These are phyloP conservation scores for Scotopteryx bipunctaria DNA, from an alignment of 2,888 invertebrate species.

Conservation along the genomic window DNA sequence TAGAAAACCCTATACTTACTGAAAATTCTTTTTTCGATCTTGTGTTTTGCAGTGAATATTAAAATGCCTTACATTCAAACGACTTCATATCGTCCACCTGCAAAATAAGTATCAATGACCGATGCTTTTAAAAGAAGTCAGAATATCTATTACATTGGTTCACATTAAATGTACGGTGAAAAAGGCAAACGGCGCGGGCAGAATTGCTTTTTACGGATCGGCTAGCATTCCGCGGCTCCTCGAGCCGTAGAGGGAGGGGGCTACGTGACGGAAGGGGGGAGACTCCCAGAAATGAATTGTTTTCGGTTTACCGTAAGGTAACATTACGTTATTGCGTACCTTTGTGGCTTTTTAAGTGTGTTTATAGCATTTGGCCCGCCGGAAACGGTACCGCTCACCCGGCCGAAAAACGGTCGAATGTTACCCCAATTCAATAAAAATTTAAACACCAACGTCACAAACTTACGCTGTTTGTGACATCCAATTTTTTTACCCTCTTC, in stretches of 20 bases:
- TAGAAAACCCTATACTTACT: too few relatives aligned
- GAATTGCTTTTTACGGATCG: conserved; percentile 80
- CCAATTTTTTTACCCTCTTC: conserved; percentile 39
- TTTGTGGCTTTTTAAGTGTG: conserved; percentile 70
- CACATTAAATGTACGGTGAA: conserved; percentile 76
- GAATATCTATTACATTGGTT: conserved; percentile 68
- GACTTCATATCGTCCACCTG: too few relatives aligned
- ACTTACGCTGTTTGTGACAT: conserved; percentile 39
- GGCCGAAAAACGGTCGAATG: conserved; percentile 30
- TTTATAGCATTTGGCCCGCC: conserved; percentile 58
- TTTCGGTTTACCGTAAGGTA: conserved; percentile 70
- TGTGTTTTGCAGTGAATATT: too few relatives aligned
- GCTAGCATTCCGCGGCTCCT: conserved; percentile 67
- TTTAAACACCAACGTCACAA: conserved; percentile 24
- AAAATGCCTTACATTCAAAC: too few relatives aligned
- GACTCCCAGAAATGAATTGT: conserved; percentile 70
- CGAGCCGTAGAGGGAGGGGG: conserved; percentile 39
- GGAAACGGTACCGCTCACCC: conserved; percentile 26
- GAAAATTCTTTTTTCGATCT: too few relatives aligned
- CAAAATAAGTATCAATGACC: conserved; percentile 36
- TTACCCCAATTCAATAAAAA: conserved; percentile 38
- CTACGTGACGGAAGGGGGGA: conserved; percentile 43
- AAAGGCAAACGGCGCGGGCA: conserved; percentile 74
- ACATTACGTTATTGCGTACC: conserved; percentile 71
- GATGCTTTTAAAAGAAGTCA: conserved; percentile 42